phyloP scores from a whole-genome alignment of 1,140 invertebrate genomes.

The Delia radicum region DNA sequence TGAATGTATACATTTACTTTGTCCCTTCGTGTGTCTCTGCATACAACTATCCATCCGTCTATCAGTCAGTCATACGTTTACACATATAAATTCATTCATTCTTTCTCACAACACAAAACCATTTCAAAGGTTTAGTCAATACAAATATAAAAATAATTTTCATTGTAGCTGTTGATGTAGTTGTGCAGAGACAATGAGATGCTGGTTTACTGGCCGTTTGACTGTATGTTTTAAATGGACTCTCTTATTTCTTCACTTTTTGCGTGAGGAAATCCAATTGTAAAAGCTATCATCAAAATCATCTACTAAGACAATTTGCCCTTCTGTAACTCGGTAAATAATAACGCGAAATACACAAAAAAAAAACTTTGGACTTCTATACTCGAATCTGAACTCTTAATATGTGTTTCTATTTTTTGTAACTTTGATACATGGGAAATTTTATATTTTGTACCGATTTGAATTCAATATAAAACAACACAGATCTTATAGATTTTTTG shows the following conservation, averaged over 20 bases:
- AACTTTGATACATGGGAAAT: too few species aligned
- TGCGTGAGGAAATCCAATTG: conserved; percentile 3
- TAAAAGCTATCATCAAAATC: background rate
- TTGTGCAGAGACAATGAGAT: background rate
- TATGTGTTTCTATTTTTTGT: too few species aligned
- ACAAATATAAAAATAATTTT: conserved; percentile 15
- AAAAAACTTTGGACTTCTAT: too few species aligned
- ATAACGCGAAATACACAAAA: background rate
- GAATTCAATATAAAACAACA: too few species aligned
- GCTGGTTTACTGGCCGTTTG: background rate
- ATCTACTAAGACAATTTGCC: background rate
- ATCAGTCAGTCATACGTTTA: background rate
- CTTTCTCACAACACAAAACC: background rate
- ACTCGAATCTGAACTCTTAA: too few species aligned
- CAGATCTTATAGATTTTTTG: too few species aligned
- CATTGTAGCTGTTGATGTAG: background rate
- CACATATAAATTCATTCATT: background rate
- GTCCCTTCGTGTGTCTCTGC: background rate
- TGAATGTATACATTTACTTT: too few species aligned
- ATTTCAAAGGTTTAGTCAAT: conserved; percentile 1
- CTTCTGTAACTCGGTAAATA: too few species aligned
- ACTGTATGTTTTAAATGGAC: background rate
- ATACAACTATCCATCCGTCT: too few species aligned
- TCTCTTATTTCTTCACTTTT: background rate
- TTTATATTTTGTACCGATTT: too few species aligned